Evolutionary conservation across 1,140 invertebrate species (phyloP).

Genomic region (Microplitis mediator): DNA sequence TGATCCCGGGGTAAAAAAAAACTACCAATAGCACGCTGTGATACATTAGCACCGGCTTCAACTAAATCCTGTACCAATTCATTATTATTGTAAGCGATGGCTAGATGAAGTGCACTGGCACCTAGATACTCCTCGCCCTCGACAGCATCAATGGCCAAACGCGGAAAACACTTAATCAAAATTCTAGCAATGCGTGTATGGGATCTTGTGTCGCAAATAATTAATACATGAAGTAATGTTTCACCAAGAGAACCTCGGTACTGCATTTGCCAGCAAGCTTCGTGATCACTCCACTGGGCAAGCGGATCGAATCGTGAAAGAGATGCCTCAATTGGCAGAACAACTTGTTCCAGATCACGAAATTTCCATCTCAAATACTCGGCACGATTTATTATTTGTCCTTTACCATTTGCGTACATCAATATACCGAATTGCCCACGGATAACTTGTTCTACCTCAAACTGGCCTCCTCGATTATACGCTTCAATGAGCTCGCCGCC

Average conservation of each 20-base stretch:
- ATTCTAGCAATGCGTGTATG: conserved; percentile 86
- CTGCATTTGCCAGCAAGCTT: conserved; percentile 97
- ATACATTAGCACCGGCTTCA: conserved; percentile 87
- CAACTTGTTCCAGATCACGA: conserved; percentile 79
- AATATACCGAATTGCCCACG: conserved; percentile 86
- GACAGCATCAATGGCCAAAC: conserved; percentile 90
- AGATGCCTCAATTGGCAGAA: conserved; percentile 81
- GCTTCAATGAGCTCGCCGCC: conserved; percentile 85
- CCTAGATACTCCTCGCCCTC: conserved; percentile 97
- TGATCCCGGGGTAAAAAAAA: conserved; percentile 93
- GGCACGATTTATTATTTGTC: conserved; percentile 83
- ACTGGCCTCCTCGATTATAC: conserved; percentile 79
- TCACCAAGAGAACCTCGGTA: conserved; percentile 94
- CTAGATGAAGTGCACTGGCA: conserved; percentile 92
- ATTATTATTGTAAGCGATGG: conserved; percentile 95
- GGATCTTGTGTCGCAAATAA: conserved; percentile 90
- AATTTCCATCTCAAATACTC: conserved; percentile 95
- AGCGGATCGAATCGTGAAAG: conserved; percentile 81
- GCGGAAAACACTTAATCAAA: conserved; percentile 89
- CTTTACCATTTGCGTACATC: conserved; percentile 89
- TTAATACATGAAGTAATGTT: conserved; percentile 90
- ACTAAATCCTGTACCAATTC: conserved; percentile 93
- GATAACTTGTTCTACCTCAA: conserved; percentile 85
- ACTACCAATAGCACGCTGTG: conserved; percentile 90
- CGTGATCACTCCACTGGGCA: conserved; percentile 85